Evolutionary conservation across 2,888 invertebrate genomes (phyloP).

Genomic region (Elysia crispata): DNA sequence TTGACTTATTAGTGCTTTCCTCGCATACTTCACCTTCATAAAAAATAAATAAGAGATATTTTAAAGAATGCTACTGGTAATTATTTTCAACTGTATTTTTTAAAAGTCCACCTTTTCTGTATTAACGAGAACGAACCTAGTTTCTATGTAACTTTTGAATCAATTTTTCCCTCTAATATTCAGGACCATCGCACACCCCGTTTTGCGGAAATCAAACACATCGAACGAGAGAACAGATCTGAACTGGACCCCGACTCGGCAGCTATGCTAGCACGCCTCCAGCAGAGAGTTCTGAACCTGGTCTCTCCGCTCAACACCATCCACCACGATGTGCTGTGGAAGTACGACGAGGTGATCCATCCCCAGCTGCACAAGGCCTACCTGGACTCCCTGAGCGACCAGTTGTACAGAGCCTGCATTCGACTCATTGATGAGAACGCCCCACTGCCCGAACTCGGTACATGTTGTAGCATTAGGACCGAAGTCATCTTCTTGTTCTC

Average conservation of each 20-base stretch:
- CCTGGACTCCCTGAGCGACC: conserved; percentile 61
- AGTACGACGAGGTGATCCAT: conserved; percentile 73
- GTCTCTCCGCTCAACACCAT: conserved; percentile 59
- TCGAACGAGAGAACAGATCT: conserved; percentile 59
- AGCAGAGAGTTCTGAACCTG: conserved; percentile 57
- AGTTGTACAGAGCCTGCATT: conserved; percentile 55
- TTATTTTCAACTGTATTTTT: background rate
- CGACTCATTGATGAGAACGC: conserved; percentile 61
- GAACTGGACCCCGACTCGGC: conserved; percentile 60
- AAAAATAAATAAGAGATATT: no score
- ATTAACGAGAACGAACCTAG: no score
- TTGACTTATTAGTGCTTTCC: no score
- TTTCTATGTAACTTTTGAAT: no score
- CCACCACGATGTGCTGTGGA: conserved; percentile 72
- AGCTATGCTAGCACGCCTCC: conserved; percentile 60
- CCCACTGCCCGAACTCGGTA: conserved; percentile 41
- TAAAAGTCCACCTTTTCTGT: background rate
- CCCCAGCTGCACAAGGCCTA: conserved; percentile 70
- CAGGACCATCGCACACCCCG: conserved; percentile 46
- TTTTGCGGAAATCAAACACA: conserved; percentile 67
- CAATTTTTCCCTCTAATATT: no score
- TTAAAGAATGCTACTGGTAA: no score
- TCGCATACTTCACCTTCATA: no score
- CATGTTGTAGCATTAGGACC: no score
- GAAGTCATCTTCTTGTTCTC: no score